These are phyloP conservation scores for Sebastes oblongus DNA, from an alignment of 2,797 vertebrate species.

Conservation along the genomic window DNA sequence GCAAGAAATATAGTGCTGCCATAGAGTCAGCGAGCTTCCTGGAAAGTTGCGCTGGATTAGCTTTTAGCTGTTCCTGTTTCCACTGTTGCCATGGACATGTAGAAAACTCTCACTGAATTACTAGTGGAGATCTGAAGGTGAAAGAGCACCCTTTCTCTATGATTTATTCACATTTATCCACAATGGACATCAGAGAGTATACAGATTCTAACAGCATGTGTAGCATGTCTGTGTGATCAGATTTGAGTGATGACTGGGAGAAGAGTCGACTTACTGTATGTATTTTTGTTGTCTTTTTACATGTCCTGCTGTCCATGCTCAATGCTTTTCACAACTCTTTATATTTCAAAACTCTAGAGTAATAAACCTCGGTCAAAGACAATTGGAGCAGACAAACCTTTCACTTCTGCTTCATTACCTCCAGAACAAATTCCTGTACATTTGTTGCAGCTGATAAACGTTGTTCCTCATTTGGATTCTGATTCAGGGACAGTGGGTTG, in stretches of 20 bases:
- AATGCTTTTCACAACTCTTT: not conserved
- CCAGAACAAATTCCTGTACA: not conserved
- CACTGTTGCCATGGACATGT: not conserved
- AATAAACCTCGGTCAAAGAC: not conserved
- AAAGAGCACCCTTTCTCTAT: too few relatives aligned
- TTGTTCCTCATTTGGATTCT: constrained; percentile 22
- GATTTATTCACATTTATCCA: too few relatives aligned
- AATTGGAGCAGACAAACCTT: not conserved
- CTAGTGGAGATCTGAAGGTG: not conserved
- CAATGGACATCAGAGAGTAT: too few relatives aligned
- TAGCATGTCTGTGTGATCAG: not conserved
- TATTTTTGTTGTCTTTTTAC: not conserved
- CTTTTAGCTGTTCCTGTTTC: not conserved
- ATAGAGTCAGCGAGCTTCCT: not conserved
- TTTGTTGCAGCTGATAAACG: constrained; percentile 3
- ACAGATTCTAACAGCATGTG: too few relatives aligned
- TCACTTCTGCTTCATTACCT: not conserved
- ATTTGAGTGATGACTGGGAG: not conserved
- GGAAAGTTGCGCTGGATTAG: not conserved
- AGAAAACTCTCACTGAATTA: not conserved
- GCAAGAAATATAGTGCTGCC: not conserved
- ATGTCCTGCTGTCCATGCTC: not conserved
- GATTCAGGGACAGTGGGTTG: not conserved
- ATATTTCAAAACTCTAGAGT: not conserved
- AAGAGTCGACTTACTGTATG: not conserved